Base-by-base conservation (phyloP, 35 echinoderm and acorn worm species). In the Patiria miniata region DNA sequence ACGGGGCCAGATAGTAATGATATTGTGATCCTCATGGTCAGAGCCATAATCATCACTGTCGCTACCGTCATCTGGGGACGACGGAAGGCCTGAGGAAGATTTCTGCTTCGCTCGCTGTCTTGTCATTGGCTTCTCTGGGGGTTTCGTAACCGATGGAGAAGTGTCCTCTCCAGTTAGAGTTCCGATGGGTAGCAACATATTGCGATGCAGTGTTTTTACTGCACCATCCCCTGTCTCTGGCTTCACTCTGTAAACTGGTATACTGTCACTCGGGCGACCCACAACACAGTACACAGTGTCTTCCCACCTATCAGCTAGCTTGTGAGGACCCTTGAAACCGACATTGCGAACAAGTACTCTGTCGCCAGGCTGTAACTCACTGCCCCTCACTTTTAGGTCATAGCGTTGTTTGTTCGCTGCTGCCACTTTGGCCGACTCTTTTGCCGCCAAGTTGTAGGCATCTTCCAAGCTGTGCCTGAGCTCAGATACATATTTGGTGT, bases 291-390 rank as follows among this genome's bases (percentile, higher is more conserved):
- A 85, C 5, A 78, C 42, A 0, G 16, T 80, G 40, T 78, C 33
- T 42, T 92, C 50, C 90, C 94, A 96, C 23, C 53, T 22, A 39
- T 96, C 82, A 30, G 86, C 94, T n/a, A 96, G 52, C 40, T 96
- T 96, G 17, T 89, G 87, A 38, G 91, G 91, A 30, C 94, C 94
- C 61, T 59, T 65, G 15, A 92, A 47, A 2, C 68, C 90, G 47
- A 89, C 73, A 81, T 96, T 96, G 58, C 84, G 85, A 26, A 96
- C 86, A 8, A 92, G 79, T 16, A 96, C 94, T 17, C 94, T 36
- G 80, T 95, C 94, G n/a, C 58, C 60, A 1, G 37, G 34, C 12
- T 10, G 14, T 18, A 68, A 38, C 14, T 42, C 54, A n/a, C n/a
- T n/a, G n/a, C n/a, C n/a, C n/a, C n/a, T n/a, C n/a, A n/a, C n/a